Base-by-base conservation (phyloP, 2,113 vertebrate genomes). In the Ophthalmolycus amberensis region DNA sequence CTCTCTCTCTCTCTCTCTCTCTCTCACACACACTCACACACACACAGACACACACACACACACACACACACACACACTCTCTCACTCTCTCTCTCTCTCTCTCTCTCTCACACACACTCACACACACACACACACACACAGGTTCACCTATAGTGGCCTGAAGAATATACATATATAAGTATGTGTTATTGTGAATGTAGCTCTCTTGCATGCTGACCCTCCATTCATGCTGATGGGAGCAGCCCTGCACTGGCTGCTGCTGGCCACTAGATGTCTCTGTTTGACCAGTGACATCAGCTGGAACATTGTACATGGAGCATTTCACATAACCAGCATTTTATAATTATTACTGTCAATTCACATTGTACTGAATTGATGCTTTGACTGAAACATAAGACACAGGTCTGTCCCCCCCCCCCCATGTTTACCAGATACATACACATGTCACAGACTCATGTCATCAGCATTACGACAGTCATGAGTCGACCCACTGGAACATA, bases 241-340 rank as follows among this genome's bases (percentile, higher is more conserved):
- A 9, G 20, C 22, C 12, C 32, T 58, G 64, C 71, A 68, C 5
- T 58, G 18, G 12, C 80, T 29, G 20, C 8, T 25, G 6, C 16
- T 40, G 42, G 44, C 87, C 94, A 94, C 89, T 84, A 89, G 88
- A 84, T 89, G 93, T 88, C 93, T 90, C 91, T 90, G 77, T 91
- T 91, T 86, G 77, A 88, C 82, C 63, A 77, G n/a, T 16, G 56
- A 76, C 58, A 18, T 75, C 18, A 29, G 50, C 48, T 38, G 20
- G 34, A n/a, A 18, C 20, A 48, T 0, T 15, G 5, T 10, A 3
- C 20, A 56, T 25, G 16, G 12, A 29, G 6, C 44, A 67, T 37
- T 54, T 15, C 15, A 69, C 11, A 69, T 67, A 50, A 18, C 56
- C 3, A 66, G 66, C 38, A 65, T 67, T 50, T 48, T 18, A 40